Evolutionary conservation across 2,113 vertebrate genomes (phyloP), one percentile per base, ranked within the genome.

Genomic region (Ciconia maguari): DNA sequence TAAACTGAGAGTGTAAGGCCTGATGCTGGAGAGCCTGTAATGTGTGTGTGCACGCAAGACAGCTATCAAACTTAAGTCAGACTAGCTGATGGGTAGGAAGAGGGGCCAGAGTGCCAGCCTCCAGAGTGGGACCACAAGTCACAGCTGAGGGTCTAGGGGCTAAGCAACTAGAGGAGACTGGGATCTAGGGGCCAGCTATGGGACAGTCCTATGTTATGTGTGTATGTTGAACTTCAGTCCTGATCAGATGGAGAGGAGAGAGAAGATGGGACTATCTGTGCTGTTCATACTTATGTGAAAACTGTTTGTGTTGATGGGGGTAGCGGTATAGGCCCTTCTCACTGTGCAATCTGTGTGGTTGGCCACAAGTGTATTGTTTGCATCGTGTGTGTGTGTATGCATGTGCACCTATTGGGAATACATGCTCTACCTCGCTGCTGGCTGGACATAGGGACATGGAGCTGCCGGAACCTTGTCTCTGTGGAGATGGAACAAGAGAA

Each of bases 341-440:
- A 17, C 24, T n/a, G 44, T 69, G 34, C 48, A 77, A 0, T 30
- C 44, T n/a, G 1, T 57, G 64, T n/a, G 42, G 18, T 11, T 77
- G 36, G 11, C 46, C 54, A 34, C 0, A 0, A 32, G 29, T 44
- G 8, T n/a, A 10, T 7, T n/a, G 13, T 66, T 27, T 75, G n/a
- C 16, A 30, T 25, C 0, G 0, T 27, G 27, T 55, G 30, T 54
- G 30, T 4, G 14, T 3, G 4, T 2, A 20, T 6, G 13, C 10
- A 4, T 2, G 6, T 1, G 6, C 7, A 46, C 7, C 21, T 52
- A 5, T 18, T 38, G 44, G 38, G 26, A 69, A 18, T 25, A 29
- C 27, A 13, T 5, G 2, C 4, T 20, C 46, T 41, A 24, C 6
- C 25, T 38, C 1, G 2, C 32, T 52, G 0, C 26, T 58, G 42